These are phyloP conservation scores for Spermophilus dauricus DNA, from an alignment of 2,113 vertebrate genomes.

Conservation along the genomic window DNA sequence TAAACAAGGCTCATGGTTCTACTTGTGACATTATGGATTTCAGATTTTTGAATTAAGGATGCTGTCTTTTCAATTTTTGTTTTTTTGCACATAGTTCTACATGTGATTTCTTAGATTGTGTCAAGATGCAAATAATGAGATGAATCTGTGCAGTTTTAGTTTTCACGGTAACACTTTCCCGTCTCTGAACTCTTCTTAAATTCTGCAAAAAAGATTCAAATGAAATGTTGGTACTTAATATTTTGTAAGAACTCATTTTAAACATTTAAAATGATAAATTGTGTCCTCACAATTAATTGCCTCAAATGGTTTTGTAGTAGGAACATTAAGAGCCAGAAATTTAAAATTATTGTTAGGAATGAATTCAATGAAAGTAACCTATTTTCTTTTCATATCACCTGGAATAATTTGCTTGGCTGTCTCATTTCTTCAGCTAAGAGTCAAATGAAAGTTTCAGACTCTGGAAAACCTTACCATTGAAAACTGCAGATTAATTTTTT, in stretches of 20 bases:
- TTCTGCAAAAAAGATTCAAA: too few relatives aligned
- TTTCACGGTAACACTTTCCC: conserved; percentile 69
- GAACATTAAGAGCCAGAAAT: background rate
- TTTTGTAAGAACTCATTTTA: background rate
- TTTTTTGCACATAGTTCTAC: background rate
- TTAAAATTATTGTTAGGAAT: background rate
- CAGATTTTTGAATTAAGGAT: background rate
- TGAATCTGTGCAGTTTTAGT: conserved; percentile 57
- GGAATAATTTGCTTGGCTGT: background rate
- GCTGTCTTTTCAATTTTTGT: background rate
- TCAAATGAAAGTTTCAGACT: conserved; percentile 17
- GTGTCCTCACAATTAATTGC: background rate
- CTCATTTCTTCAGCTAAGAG: background rate
- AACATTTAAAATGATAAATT: conserved; percentile 1
- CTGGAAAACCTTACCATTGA: conserved; percentile 55
- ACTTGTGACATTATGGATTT: background rate
- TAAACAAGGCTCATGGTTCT: background rate
- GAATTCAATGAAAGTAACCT: too few relatives aligned
- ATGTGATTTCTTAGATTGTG: conserved; percentile 62
- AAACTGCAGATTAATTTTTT: conserved; percentile 55
- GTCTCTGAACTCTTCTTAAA: background rate
- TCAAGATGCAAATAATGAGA: conserved; percentile 53
- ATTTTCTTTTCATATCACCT: background rate
- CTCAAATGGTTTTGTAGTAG: background rate
- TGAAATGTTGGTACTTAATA: background rate